Evolutionary conservation across 2,888 invertebrate genomes (phyloP), one percentile per base, ranked within the genome.

Genomic region (Pyrrhopygopsis socrates): DNA sequence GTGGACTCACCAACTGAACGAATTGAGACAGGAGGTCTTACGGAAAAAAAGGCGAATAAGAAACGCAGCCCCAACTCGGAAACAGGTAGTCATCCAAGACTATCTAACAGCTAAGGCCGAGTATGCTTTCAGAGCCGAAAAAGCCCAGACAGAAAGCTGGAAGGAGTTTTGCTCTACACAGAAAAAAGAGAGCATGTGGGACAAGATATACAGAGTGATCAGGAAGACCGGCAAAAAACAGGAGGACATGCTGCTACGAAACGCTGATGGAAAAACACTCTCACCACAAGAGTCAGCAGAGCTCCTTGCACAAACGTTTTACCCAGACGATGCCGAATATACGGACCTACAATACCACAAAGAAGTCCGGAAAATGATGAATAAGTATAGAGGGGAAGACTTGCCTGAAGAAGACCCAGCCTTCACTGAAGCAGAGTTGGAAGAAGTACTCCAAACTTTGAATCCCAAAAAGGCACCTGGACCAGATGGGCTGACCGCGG

Each of bases 151-250:
- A 8, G 11, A 34, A 11, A 34, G 82, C 38, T 92, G 92, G 91
- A 91, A 91, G 63, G 79, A 87, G 4, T 92, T 91, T 74, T 93
- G 93, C 73, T 11, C 81, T 11, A 89, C n/a, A 13, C 91, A 93
- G 50, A 86, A 90, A 0, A 81, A 65, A 18, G 89, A 92, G 34
- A 34, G 34, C 38, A 74, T 92, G 82, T 91, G 90, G 90, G 86
- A 92, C 41, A 81, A 76, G 2, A 83, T 91, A 2, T 90, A 92
- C 50, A 81, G 92, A 67, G 89, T 91, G 34, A 18, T n/a, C 11
- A 5, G 34, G 6, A 34, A 34, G 11, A 34, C 34, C 5, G 34
- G 6, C n/a, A 11, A 29, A 24, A 22, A 18, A 67, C 63, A 2
- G 11, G 60, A 86, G 3, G 45, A 45, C 15, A 2, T 54, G 54